Evolutionary conservation across 1,140 invertebrate species (phyloP).

Genomic region (Zelostemma sp.): DNA sequence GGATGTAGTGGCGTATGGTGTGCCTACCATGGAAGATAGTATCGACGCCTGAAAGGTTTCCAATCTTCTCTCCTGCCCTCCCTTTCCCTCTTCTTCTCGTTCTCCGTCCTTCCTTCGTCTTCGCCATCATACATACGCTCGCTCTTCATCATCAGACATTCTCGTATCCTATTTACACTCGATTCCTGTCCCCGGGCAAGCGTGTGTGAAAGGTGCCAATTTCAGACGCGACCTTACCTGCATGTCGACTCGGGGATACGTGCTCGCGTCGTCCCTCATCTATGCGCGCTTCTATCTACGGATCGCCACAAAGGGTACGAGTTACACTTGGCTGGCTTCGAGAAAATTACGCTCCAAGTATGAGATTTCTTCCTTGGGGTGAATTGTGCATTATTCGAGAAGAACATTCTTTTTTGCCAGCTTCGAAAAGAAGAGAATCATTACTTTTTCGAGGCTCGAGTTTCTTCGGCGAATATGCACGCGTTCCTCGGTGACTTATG

Average conservation of each 20-base stretch:
- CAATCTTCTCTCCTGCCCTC: conserved; percentile 29
- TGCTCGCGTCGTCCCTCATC: conserved; percentile 22
- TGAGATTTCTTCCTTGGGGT: conserved; percentile 23
- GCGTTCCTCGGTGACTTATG: not conserved
- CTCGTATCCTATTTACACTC: conserved; percentile 17
- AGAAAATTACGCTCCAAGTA: conserved; percentile 33
- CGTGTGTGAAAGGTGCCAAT: conserved; percentile 49
- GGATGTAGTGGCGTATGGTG: conserved; percentile 9
- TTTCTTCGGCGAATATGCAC: too few species aligned
- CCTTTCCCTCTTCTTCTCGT: not conserved
- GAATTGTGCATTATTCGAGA: conserved; percentile 14
- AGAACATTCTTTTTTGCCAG: not conserved
- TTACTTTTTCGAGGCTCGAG: too few species aligned
- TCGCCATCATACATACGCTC: not conserved
- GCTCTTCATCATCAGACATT: conserved; percentile 1
- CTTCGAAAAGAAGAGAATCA: too few species aligned
- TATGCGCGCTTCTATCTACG: not conserved
- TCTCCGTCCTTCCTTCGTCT: not conserved
- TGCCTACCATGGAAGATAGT: conserved; percentile 28
- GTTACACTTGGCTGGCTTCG: conserved; percentile 37
- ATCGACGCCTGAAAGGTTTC: conserved; percentile 37
- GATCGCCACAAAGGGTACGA: conserved; percentile 21
- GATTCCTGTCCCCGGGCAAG: conserved; percentile 11
- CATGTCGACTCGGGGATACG: conserved; percentile 31
- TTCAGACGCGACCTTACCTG: conserved; percentile 30